Evolutionary conservation across 2,888 invertebrate species (phyloP).

Genomic region (Acrocyrtus sp.): DNA sequence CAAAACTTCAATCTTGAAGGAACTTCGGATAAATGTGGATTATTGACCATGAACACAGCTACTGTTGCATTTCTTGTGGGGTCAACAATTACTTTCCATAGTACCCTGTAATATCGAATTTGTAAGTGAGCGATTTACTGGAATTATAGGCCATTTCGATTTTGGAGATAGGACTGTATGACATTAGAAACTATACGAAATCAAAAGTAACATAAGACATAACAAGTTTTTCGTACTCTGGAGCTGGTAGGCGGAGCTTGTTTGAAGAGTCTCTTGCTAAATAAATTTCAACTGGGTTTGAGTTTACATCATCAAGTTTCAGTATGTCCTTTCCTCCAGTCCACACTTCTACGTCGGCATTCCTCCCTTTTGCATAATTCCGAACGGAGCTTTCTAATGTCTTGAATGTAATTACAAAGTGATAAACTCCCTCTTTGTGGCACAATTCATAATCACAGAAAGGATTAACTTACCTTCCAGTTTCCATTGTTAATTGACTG

Average conservation of each 20-base stretch:
- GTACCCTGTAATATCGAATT: conserved; percentile 65
- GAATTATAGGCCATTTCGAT: not conserved
- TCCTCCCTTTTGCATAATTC: conserved; percentile 66
- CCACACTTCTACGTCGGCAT: conserved; percentile 66
- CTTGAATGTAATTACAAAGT: conserved; percentile 19
- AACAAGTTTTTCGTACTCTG: conserved; percentile 40
- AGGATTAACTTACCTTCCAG: conserved; percentile 64
- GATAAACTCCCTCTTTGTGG: not conserved
- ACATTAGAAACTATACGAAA: not conserved
- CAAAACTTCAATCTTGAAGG: conserved; percentile 68
- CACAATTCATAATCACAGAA: too few relatives aligned
- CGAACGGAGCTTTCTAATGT: conserved; percentile 69
- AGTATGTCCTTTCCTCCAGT: conserved; percentile 73
- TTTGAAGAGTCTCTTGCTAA: conserved; percentile 64
- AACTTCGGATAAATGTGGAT: conserved; percentile 68
- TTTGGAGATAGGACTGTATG: not conserved
- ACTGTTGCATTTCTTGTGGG: conserved; percentile 69
- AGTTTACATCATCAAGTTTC: conserved; percentile 68
- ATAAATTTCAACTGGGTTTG: conserved; percentile 65
- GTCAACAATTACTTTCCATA: conserved; percentile 73
- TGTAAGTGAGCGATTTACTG: not conserved
- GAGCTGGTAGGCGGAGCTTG: conserved; percentile 45
- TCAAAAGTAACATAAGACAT: not conserved
- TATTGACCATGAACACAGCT: conserved; percentile 74
- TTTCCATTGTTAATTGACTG: conserved; percentile 64